Evolutionary conservation across 2,797 vertebrate species (phyloP), one percentile per base, ranked within the genome.

Genomic region (Sebastes iracundus): DNA sequence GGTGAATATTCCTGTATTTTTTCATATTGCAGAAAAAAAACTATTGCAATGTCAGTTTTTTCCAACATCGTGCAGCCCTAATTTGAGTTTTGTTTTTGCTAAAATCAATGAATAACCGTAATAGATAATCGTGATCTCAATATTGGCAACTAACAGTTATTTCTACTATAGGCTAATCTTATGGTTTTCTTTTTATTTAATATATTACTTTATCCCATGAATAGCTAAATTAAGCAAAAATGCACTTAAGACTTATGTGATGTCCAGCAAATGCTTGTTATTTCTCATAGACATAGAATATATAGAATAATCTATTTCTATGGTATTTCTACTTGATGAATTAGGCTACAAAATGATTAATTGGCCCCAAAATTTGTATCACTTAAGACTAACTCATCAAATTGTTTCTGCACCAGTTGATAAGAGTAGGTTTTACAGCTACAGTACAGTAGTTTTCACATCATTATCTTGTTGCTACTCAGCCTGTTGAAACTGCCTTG

Each of bases 401-500:
- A 49, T 9, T 20, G 60, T 46, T 72, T 65, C 9, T 52, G 32
- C 35, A 69, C 7, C 67, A 83, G 52, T 23, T 58, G 53, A 55
- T 64, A 30, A 3, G 7, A 69, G 14, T 33, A 13, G 2, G 5
- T 77, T 53, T 14, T 53, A 55, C n/a, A 52, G 30, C 30, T 20
- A 22, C 33, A 77, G 30, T 18, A 35, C 38, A 63, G 33, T 67
- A 46, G n/a, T 66, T 66, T 30, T 18, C 20, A 64, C 42, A 73
- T 73, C 18, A 33, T 79, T 78, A 65, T 71, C 10, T 55, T 27
- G 38, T n/a, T 79, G 63, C 22, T 35, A 7, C 75, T 61, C 23
- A 23, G 64, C 35, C 61, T 77, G 59, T 69, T 79, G 22, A 62
- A 59, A 72, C 38, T 10, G 33, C 42, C 25, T 75, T 81, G 35